A percentile compares a stretch with the other conserved stretches of the same genome.
Evolutionary conservation across 2,888 invertebrate genomes (phyloP).

Genomic region (Aleiodes leptofemur): DNA sequence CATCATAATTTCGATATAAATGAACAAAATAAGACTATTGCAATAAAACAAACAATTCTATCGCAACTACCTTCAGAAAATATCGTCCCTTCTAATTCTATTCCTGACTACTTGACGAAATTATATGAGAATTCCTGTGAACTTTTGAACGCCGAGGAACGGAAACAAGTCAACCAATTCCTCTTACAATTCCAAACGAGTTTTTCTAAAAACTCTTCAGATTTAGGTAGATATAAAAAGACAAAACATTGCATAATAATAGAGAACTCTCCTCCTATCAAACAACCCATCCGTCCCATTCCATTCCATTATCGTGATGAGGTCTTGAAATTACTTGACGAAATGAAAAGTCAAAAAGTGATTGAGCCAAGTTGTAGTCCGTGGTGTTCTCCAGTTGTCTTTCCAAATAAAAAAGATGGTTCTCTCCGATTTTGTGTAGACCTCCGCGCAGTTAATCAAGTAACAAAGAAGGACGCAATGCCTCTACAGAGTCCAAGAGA

Average conservation of each 20-base stretch:
- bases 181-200: neutral
- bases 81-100: neutral
- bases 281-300: neutral
- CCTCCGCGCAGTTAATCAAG: constrained; percentile 30
- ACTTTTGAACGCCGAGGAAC: neutral
- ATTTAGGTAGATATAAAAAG: neutral
- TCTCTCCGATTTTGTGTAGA: constrained; percentile 40
- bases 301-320: constrained; percentile 14
- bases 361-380: constrained; percentile 40
- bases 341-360: constrained; percentile 29
- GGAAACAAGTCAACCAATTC: neutral
- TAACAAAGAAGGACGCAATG: constrained; percentile 39
- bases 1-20: neutral
- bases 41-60: too few relatives aligned
- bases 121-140: neutral
- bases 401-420: constrained; percentile 40
- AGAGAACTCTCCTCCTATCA: neutral
- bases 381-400: constrained; percentile 43
- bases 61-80: neutral
- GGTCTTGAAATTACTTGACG: neutral
- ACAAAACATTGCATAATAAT: neutral
- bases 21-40: neutral
- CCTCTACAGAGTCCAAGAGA: constrained; percentile 27
- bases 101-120: neutral
- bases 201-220: neutral